Conservation (phyloP, 2,797 vertebrate species). For the Cirrhinus molitorella region DNA sequence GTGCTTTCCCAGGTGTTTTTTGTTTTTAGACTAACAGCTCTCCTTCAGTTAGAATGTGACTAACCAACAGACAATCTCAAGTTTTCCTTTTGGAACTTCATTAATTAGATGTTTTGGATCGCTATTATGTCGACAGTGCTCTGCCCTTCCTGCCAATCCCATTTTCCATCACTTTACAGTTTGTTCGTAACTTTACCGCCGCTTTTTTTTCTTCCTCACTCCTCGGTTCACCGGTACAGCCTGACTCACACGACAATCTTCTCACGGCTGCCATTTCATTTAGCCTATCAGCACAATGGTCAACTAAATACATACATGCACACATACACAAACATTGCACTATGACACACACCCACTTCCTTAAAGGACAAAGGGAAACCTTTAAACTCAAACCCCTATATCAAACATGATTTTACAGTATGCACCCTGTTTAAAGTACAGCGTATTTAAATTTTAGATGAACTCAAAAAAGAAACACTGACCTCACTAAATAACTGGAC, state of each 20-base stretch:
- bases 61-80: slow-evolving; percentile 22
- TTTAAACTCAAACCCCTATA: slow-evolving; percentile 57
- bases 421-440: background rate
- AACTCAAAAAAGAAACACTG: slow-evolving; percentile 52
- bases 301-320: slow-evolving; percentile 52
- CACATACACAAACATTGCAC: slow-evolving; percentile 61
- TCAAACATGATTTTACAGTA: slow-evolving; percentile 6
- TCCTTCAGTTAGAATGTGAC: slow-evolving; percentile 33
- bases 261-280: slow-evolving; percentile 24
- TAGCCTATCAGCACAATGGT: slow-evolving; percentile 10
- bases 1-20: slow-evolving; percentile 34
- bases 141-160: slow-evolving; percentile 40
- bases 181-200: background rate
- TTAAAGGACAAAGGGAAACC: slow-evolving; percentile 73
- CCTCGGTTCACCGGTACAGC: slow-evolving; percentile 1
- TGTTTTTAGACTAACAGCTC: slow-evolving; percentile 23
- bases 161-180: slow-evolving; percentile 20
- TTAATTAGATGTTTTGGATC: background rate
- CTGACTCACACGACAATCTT: slow-evolving; percentile 38
- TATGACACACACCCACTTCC: slow-evolving; percentile 34
- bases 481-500: slow-evolving; percentile 86
- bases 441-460: background rate
- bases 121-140: slow-evolving; percentile 22
- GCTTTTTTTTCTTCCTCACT: background rate
- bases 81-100: background rate